Base-by-base conservation (phyloP, 2,113 vertebrate species). In the Myotis lucifugus region DNA sequence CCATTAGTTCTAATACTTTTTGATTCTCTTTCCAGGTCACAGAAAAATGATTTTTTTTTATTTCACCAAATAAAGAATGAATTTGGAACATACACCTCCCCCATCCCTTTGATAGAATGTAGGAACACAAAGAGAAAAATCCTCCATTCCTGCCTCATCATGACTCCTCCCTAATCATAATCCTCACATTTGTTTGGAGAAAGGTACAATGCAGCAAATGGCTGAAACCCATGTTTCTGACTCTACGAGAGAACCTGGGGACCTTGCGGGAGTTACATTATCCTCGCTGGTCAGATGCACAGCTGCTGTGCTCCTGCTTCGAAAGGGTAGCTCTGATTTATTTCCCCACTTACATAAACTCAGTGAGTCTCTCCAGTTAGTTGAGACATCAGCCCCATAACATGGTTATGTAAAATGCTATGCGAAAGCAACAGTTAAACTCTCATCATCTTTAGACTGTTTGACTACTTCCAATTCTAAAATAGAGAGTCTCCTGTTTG, bases 11-110 rank as follows among this genome's bases (percentile, higher is more conserved):
- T 42, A 73, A 66, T 27, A 42, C 4, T n/a, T 6, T 54, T 82
- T 90, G 52, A 86, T 81, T 89, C 27, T 91, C 67, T 61, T 76
- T 83, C 32, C 17, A 90, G 5, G 82, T 86, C 50, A n/a, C 52
- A 91, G 59, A 67, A 91, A 83, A 90, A 56, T 21, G 15, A 50
- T 21, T 40, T 78, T 50, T 32, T 50, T 93, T 61, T 4, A 19
- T 93, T 76, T 77, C 34, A 91, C n/a, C 46, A 85, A 84, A 77
- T 40, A 90, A 83, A 87, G 32, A 85, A 82, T 59, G 46, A 59
- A 59, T 91, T 92, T 72, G 9, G 73, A 83, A 85, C 56, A 85
- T 25, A n/a, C 7, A 34, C 32, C 66, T 86, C 37, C 4, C 42
- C 76, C 5, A 21, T 82, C n/a, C 29, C 50, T 88, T 82, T 82